phyloP scores from a whole-genome alignment of 1,140 invertebrate genomes.

The Popillia japonica region DNA sequence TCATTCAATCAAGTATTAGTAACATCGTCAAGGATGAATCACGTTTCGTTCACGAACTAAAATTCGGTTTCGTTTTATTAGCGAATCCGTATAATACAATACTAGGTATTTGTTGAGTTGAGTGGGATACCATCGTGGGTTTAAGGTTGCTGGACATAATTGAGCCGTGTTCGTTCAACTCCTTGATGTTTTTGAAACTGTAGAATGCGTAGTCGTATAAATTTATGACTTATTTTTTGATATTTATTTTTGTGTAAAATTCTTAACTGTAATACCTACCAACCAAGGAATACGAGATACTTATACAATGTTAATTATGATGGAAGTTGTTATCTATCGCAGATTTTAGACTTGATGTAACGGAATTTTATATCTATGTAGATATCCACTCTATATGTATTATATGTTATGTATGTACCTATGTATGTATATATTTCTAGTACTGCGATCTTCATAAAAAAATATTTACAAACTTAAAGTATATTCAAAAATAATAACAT shows the following conservation, averaged over 20 bases:
- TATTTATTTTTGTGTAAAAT: neutral
- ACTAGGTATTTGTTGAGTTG: neutral
- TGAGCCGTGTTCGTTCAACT: constrained; percentile 13
- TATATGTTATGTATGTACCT: too few species aligned
- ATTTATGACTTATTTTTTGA: neutral
- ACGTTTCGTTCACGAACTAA: neutral
- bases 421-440: too few species aligned
- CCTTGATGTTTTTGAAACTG: neutral
- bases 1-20: neutral
- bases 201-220: constrained; percentile 15
- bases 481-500: too few species aligned
- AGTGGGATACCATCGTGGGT: constrained; percentile 17
- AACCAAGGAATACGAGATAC: neutral
- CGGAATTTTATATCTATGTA: too few species aligned
- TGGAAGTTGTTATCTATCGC: too few species aligned
- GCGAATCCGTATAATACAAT: neutral
- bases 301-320: too few species aligned
- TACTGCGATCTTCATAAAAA: too few species aligned
- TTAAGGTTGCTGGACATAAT: constrained; percentile 17
- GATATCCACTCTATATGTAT: too few species aligned
- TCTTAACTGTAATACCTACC: neutral
- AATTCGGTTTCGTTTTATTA: neutral
- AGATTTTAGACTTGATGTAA: too few species aligned
- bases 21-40: constrained; percentile 1
- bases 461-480: too few species aligned